phyloP scores from a whole-genome alignment of 2,113 vertebrate species.

The Eleginops maclovinus region DNA sequence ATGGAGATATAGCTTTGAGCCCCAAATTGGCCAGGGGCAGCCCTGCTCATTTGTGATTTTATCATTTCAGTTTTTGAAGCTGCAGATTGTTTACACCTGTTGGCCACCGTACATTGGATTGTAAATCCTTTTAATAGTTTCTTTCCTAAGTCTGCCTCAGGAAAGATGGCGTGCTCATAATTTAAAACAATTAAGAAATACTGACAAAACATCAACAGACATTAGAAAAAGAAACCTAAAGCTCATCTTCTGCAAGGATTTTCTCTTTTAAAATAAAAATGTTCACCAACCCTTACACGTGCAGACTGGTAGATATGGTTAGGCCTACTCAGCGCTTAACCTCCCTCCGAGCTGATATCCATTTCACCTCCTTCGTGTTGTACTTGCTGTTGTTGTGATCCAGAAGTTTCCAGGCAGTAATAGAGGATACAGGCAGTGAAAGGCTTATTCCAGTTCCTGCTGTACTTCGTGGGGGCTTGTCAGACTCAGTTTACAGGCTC shows the following conservation, averaged over 20 bases:
- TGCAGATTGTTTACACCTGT: no score
- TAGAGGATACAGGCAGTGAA: conserved; percentile 42
- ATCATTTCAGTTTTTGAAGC: no score
- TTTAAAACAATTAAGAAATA: conserved; percentile 32
- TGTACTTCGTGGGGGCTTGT: conserved; percentile 59
- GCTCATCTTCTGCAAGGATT: conserved; percentile 7
- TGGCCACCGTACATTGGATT: no score
- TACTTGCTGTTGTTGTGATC: conserved; percentile 50
- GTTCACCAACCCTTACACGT: neutral
- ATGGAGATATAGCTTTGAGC: no score
- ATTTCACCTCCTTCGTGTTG: conserved; percentile 59
- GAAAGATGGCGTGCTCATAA: neutral
- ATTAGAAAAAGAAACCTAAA: conserved; percentile 1
- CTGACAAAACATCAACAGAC: conserved; percentile 15
- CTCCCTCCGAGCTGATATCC: conserved; percentile 60
- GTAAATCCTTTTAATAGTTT: no score
- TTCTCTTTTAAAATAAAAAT: conserved; percentile 29
- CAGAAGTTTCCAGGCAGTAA: conserved; percentile 52
- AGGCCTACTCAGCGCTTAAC: conserved; percentile 46
- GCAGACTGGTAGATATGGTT: conserved; percentile 15
- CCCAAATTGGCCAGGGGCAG: no score
- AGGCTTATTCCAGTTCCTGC: conserved; percentile 51
- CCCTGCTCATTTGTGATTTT: no score
- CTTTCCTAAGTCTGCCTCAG: no score
- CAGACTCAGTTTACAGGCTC: conserved; percentile 56